Evolutionary conservation across 2,888 invertebrate species (phyloP).

Genomic region (Pristionchus fissidentatus): DNA sequence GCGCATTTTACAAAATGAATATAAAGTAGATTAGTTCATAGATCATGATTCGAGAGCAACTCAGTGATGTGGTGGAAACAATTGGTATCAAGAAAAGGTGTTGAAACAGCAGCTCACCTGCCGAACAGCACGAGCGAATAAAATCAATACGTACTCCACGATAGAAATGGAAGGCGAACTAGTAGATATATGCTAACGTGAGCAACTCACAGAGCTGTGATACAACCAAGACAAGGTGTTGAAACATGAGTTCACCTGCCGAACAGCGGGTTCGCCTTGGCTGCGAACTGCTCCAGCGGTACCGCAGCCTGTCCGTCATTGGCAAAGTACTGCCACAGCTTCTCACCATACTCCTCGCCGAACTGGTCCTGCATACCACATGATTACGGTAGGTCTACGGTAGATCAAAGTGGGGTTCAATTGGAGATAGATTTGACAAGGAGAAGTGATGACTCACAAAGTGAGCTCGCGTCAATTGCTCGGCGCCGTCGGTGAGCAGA

Average conservation of each 20-base stretch:
- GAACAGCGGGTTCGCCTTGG: conserved; percentile 26
- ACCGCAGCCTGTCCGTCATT: not conserved
- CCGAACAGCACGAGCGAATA: too few relatives aligned
- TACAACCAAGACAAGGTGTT: too few relatives aligned
- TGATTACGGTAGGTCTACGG: not conserved
- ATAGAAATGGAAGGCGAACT: too few relatives aligned
- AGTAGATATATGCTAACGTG: too few relatives aligned
- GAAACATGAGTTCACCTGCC: not conserved
- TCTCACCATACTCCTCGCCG: conserved; percentile 29
- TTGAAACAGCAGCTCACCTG: too few relatives aligned
- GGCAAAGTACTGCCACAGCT: conserved; percentile 35
- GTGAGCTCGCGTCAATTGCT: conserved; percentile 14
- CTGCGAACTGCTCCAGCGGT: not conserved
- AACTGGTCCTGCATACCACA: conserved; percentile 11
- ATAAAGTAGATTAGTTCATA: too few relatives aligned
- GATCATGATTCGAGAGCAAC: too few relatives aligned
- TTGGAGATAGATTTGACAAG: not conserved
- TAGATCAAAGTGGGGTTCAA: not conserved
- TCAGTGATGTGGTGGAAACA: too few relatives aligned
- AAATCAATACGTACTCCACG: too few relatives aligned
- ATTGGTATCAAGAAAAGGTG: too few relatives aligned
- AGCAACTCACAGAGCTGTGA: too few relatives aligned
- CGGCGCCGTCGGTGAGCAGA: conserved; percentile 14
- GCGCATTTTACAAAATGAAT: too few relatives aligned
- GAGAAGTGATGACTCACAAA: conserved; percentile 17